Evolutionary conservation across 2,797 vertebrate genomes (phyloP).

Genomic region (Delichon dasypus): DNA sequence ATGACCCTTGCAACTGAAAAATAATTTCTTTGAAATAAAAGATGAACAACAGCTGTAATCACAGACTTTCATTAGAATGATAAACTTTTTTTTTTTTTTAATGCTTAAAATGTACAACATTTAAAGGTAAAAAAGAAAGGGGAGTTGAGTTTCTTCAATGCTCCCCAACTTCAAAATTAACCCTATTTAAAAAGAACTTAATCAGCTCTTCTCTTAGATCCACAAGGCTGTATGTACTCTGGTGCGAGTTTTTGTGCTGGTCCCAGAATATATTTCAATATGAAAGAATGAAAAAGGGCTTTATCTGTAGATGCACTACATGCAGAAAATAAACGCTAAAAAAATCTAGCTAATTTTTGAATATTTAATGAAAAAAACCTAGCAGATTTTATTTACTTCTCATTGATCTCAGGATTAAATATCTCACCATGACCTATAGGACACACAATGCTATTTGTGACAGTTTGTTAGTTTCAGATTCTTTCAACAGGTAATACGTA

Average conservation of each 20-base stretch:
- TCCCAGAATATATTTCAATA: neutral
- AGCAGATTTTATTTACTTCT: neutral
- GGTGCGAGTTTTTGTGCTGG: neutral
- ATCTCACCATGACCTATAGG: neutral
- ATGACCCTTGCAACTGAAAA: neutral
- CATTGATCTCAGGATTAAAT: neutral
- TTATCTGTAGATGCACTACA: conserved; percentile 2
- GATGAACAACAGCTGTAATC: neutral
- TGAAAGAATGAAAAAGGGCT: neutral
- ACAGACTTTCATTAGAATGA: neutral
- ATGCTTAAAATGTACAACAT: neutral
- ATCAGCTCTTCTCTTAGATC: neutral
- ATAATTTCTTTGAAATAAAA: neutral
- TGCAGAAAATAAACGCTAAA: neutral
- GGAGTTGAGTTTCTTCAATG: neutral
- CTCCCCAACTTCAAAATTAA: neutral
- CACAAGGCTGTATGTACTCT: neutral
- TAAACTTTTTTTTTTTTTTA: neutral
- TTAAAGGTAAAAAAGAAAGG: neutral
- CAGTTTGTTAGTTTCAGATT: neutral
- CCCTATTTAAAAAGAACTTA: neutral
- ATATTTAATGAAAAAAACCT: neutral
- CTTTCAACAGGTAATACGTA: neutral
- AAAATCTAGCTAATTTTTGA: neutral
- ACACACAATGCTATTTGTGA: neutral